Percentiles rank a stretch among this genome's conserved stretches.
These are phyloP conservation scores for Halichoerus grypus DNA, from an alignment of 2,113 vertebrate genomes.

Conservation along the genomic window DNA sequence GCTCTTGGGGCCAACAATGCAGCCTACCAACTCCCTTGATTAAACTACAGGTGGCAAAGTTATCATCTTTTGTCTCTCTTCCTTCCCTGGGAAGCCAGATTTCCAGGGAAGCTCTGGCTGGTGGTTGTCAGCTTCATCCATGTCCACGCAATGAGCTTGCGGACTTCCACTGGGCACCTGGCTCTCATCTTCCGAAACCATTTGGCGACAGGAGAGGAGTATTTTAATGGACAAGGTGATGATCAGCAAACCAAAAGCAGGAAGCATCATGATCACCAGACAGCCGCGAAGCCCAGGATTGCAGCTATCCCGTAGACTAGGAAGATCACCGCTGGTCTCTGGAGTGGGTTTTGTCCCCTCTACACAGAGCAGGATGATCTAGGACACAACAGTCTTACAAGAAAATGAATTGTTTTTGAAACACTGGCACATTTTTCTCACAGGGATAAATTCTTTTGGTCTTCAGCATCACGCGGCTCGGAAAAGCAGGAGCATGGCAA, in stretches of 20 bases:
- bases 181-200: neutral
- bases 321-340: neutral
- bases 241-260: neutral
- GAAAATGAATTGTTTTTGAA: neutral
- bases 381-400: neutral
- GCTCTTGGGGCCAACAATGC: neutral
- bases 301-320: neutral
- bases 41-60: neutral
- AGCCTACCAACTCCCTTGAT: neutral
- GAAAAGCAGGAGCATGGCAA: neutral
- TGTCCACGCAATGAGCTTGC: neutral
- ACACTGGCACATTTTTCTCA: neutral
- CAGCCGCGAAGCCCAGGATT: neutral
- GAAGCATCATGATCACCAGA: neutral
- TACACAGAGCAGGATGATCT: neutral
- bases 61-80: neutral
- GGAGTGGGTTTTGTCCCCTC: neutral
- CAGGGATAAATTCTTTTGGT: neutral
- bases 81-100: neutral
- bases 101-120: neutral
- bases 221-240: neutral
- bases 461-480: neutral
- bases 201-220: neutral
- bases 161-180: neutral
- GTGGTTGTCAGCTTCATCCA: neutral